Evolutionary conservation across 2,113 vertebrate species (phyloP), one percentile per base, ranked within the genome.

Genomic region (Gambusia holbrooki): DNA sequence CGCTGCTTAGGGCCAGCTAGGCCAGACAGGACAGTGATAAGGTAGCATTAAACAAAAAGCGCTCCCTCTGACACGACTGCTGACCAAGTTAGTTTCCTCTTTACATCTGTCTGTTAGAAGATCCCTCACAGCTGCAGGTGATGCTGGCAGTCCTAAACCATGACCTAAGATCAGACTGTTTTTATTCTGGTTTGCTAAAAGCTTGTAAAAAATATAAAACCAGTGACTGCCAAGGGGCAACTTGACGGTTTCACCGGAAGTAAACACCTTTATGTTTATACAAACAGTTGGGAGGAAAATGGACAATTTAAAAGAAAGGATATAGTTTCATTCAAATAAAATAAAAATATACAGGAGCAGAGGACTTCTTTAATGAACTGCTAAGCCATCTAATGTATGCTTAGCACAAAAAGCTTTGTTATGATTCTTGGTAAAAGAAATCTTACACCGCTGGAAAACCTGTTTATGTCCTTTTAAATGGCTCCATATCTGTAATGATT

Each of bases 81-180:
- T 81, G 81, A 85, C 83, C 58, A 3, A 67, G 82, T 83, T 89
- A 90, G 78, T 84, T 84, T 82, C 77, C 69, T 76, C 67, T 81
- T 73, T 64, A 80, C 10, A 77, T 74, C n/a, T 65, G 84, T 82
- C 64, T 60, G 69, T 13, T 80, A 51, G 73, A 74, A 27, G 80
- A 73, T 80, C 25, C 14, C 79, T 76, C 27, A 61, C 48, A 68
- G 40, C 61, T 80, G 62, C 4, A 77, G 42, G 61, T 70, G 62
- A 71, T 61, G 62, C 72, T 62, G 40, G 70, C 72, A 79, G 42
- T 61, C 77, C 77, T 87, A 69, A 90, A 92, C 82, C 88, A 90
- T 85, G 85, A 92, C 89, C 87, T 62, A 84, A 81, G 86, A 88
- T 89, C 89, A 89, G 82, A 82, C 27, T 40, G 77, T 60, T 58